Evolutionary conservation across 2,888 invertebrate genomes (phyloP).

Genomic region (Caenorhabditis doughertyi): DNA sequence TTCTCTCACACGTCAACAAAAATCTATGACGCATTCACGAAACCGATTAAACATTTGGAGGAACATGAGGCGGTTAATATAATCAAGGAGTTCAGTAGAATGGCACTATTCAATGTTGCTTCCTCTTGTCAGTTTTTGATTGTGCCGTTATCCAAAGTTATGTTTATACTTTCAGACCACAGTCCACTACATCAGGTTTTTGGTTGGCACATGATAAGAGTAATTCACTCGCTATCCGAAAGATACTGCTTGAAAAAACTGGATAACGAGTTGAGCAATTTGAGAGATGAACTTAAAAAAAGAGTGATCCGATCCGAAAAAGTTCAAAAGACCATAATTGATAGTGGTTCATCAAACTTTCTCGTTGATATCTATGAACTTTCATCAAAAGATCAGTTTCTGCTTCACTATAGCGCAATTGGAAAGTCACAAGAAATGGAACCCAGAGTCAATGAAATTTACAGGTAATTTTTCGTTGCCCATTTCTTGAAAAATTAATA

Average conservation of each 20-base stretch:
- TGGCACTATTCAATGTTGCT: conserved; percentile 28
- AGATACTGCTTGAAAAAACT: conserved; percentile 34
- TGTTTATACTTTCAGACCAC: conserved; percentile 22
- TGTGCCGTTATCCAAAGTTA: no score
- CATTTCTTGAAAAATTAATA: not conserved
- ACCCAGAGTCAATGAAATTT: not conserved
- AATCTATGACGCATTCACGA: not conserved
- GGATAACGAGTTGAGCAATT: conserved; percentile 5
- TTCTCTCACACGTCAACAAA: not conserved
- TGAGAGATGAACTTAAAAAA: conserved; percentile 18
- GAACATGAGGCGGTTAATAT: conserved; percentile 13
- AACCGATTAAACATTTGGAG: not conserved
- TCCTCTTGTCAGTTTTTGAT: conserved; percentile 21
- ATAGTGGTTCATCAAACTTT: not conserved
- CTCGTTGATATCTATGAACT: not conserved
- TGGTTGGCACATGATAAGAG: conserved; percentile 28
- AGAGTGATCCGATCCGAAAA: not conserved
- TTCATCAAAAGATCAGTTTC: not conserved
- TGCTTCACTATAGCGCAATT: not conserved
- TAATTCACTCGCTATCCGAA: not conserved
- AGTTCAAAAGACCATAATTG: not conserved
- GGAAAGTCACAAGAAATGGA: not conserved
- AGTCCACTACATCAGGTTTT: conserved; percentile 2
- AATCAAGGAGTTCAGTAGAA: conserved; percentile 19
- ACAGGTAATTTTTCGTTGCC: not conserved